Evolutionary conservation across 2,113 vertebrate genomes (phyloP).

Genomic region (Gasterosteus aculeatus): DNA sequence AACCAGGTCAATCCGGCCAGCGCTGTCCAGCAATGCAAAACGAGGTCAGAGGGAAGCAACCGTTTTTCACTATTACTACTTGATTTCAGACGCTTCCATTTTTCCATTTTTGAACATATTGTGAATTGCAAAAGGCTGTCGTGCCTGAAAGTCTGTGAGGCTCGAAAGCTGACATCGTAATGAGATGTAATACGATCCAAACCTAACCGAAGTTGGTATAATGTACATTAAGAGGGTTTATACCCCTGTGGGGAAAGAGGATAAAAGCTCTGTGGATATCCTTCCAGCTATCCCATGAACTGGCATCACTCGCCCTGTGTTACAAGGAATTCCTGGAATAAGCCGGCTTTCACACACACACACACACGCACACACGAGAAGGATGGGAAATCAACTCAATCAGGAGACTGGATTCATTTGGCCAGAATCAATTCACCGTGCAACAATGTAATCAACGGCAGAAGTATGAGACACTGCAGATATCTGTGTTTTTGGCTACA

Average conservation of each 20-base stretch:
- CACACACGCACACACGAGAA: conserved; percentile 38
- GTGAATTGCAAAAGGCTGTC: conserved; percentile 24
- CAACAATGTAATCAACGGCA: conserved; percentile 35
- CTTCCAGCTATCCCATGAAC: conserved; percentile 47
- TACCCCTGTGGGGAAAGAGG: conserved; percentile 52
- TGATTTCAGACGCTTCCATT: neutral
- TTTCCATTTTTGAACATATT: conserved; percentile 1
- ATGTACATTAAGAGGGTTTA: conserved; percentile 68
- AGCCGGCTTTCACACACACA: conserved; percentile 40
- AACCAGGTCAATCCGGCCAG: conserved; percentile 21
- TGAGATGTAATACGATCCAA: conserved; percentile 59
- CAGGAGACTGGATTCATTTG: conserved; percentile 44
- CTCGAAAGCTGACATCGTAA: conserved; percentile 60
- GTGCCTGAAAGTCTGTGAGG: conserved; percentile 19
- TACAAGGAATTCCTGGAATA: conserved; percentile 46
- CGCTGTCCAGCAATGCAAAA: conserved; percentile 34
- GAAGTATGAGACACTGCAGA: conserved; percentile 33
- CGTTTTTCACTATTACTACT: conserved; percentile 23
- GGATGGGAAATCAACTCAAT: conserved; percentile 52
- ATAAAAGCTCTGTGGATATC: conserved; percentile 56
- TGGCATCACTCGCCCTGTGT: conserved; percentile 49
- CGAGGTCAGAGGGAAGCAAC: conserved; percentile 34
- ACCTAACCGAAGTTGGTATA: conserved; percentile 62
- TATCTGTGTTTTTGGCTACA: conserved; percentile 33
- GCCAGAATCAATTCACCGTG: conserved; percentile 37